phyloP scores from a whole-genome alignment of 2,797 vertebrate species.

The Macropus fuliginosus region DNA sequence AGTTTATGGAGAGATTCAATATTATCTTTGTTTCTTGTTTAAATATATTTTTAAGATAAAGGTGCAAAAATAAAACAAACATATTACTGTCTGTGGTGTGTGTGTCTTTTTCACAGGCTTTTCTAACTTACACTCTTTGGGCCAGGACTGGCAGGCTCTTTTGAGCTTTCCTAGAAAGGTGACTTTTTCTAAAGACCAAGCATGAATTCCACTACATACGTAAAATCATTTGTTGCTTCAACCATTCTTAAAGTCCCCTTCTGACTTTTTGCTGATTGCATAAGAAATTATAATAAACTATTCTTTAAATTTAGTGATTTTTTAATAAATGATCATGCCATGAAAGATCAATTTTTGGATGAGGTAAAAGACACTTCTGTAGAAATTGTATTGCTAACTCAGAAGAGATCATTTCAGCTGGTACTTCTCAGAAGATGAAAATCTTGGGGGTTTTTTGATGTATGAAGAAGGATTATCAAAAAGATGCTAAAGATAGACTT shows the following conservation, averaged over 20 bases:
- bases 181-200: constrained; percentile 35
- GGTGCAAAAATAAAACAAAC: constrained; percentile 85
- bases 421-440: constrained; percentile 72
- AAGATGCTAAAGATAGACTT: constrained; percentile 73
- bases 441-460: constrained; percentile 50
- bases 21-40: constrained; percentile 88
- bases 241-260: constrained; percentile 1
- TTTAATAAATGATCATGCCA: not conserved
- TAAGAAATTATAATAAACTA: not conserved
- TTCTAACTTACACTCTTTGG: constrained; percentile 67
- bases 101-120: constrained; percentile 61
- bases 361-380: constrained; percentile 30
- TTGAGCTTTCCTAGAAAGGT: constrained; percentile 61
- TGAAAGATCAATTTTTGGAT: not conserved
- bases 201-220: not conserved
- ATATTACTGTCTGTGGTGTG: constrained; percentile 84
- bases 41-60: constrained; percentile 91
- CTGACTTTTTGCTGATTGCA: not conserved
- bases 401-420: constrained; percentile 57
- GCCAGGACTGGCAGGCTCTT: constrained; percentile 10
- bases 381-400: constrained; percentile 44
- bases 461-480: constrained; percentile 74
- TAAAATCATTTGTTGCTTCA: constrained; percentile 8
- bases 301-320: constrained; percentile 4
- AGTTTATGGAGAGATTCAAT: constrained; percentile 88